Percentiles rank a stretch among this genome's conserved stretches.
These are phyloP conservation scores for Phyto melanocephala DNA, from an alignment of 2,888 invertebrate species.

Conservation along the genomic window DNA sequence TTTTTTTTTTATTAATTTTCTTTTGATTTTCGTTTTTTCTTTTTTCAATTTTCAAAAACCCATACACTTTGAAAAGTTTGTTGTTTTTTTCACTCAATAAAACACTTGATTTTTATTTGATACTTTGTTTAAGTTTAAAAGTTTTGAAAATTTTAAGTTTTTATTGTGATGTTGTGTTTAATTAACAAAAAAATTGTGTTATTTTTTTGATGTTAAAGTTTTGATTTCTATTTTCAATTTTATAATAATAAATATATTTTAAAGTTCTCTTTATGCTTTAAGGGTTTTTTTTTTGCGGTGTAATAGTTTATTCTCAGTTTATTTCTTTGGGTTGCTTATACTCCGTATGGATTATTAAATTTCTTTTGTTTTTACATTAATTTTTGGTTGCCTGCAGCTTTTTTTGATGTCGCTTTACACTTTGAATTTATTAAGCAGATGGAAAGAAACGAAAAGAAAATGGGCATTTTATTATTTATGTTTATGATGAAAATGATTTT, in stretches of 20 bases:
- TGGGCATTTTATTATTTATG: constrained; percentile 20
- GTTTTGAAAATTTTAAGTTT: neutral
- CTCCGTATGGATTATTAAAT: constrained; percentile 58
- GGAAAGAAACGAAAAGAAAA: constrained; percentile 21
- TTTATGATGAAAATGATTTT: neutral
- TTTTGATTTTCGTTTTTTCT: neutral
- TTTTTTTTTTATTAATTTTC: constrained; percentile 3
- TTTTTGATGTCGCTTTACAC: constrained; percentile 57
- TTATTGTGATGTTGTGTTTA: neutral
- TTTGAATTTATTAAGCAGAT: constrained; percentile 35
- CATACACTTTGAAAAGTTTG: constrained; percentile 33
- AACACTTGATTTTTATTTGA: neutral
- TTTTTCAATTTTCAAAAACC: neutral
- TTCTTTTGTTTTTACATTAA: constrained; percentile 62
- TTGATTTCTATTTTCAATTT: constrained; percentile 63
- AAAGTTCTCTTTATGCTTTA: neutral
- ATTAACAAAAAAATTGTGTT: neutral
- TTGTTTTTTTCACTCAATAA: neutral
- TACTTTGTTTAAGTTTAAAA: neutral
- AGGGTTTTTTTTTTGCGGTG: constrained; percentile 23
- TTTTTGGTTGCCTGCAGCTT: constrained; percentile 56
- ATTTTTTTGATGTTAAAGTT: constrained; percentile 36
- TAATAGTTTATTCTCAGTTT: constrained; percentile 48
- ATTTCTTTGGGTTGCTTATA: constrained; percentile 50
- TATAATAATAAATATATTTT: neutral